A percentile compares a stretch with the other conserved stretches of the same genome.
Evolutionary conservation across 2,797 vertebrate genomes (phyloP).

Genomic region (Myotis findleyi): DNA sequence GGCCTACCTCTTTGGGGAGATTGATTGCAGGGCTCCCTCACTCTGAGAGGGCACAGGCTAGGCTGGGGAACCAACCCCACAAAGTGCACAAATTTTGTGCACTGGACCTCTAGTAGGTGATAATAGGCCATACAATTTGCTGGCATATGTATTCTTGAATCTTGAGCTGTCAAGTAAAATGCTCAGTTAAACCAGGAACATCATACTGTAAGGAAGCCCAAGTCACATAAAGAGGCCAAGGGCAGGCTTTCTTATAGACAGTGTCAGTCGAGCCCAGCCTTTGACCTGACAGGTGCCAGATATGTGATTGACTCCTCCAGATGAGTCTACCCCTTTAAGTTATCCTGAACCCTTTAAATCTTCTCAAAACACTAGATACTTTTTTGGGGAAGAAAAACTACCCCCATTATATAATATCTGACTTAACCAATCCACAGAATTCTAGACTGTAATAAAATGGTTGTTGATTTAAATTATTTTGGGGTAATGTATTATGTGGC

Average conservation of each 20-base stretch:
- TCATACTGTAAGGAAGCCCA: background rate
- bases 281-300: background rate
- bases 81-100: no score
- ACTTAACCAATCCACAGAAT: background rate
- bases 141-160: background rate
- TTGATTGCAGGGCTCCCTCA: no score
- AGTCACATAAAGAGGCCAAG: fast-evolving
- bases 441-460: background rate
- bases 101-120: background rate
- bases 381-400: background rate
- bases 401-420: background rate
- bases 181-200: background rate
- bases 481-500: background rate
- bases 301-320: background rate
- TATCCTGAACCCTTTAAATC: background rate
- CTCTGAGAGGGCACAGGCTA: no score
- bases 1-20: no score
- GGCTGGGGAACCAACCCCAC: no score
- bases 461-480: background rate
- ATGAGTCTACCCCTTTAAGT: background rate
- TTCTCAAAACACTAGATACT: background rate
- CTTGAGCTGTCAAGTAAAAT: background rate
- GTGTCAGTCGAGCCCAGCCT: background rate
- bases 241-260: background rate
- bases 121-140: background rate